Conservation (phyloP, 2,888 invertebrate genomes). For the Acrobeloides nanus region DNA sequence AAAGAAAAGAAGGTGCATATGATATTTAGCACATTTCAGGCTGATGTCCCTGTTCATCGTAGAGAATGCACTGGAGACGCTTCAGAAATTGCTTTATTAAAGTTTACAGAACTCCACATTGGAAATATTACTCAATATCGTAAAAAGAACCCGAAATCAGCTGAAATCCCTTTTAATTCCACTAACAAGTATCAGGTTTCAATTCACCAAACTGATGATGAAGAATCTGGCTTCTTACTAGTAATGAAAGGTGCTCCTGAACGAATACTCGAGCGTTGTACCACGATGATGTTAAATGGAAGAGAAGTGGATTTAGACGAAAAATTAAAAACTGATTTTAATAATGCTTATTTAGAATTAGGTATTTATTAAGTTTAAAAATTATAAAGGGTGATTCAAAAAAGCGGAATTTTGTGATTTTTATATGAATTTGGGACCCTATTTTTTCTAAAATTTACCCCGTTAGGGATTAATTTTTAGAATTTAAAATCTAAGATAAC, state of each 20-base stretch:
- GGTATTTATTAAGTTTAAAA: too few species aligned
- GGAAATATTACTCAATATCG: slow-evolving; percentile 60
- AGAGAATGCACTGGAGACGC: slow-evolving; percentile 77
- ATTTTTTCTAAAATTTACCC: too few species aligned
- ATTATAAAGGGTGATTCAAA: too few species aligned
- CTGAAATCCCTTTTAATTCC: slow-evolving; percentile 62
- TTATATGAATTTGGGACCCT: too few species aligned
- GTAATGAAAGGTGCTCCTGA: slow-evolving; percentile 72
- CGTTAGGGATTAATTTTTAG: too few species aligned
- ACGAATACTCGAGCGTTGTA: slow-evolving; percentile 71
- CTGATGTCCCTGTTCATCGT: slow-evolving; percentile 46
- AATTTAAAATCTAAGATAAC: too few species aligned
- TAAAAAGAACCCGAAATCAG: slow-evolving; percentile 60
- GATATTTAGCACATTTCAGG: too few species aligned
- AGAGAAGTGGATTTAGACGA: slow-evolving; percentile 56
- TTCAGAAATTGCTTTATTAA: slow-evolving; percentile 81
- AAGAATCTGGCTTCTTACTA: slow-evolving; percentile 68
- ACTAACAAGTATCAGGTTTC: slow-evolving; percentile 67
- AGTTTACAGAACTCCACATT: slow-evolving; percentile 63
- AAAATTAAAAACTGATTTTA: slow-evolving; percentile 62
- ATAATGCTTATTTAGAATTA: slow-evolving; percentile 64
- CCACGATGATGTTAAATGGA: slow-evolving; percentile 60
- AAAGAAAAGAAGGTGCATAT: too few species aligned
- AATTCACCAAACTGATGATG: slow-evolving; percentile 83
- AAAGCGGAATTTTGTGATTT: slow-evolving; percentile 76